Conservation (phyloP, 2,888 invertebrate genomes). For the Melinaea menophilus region DNA sequence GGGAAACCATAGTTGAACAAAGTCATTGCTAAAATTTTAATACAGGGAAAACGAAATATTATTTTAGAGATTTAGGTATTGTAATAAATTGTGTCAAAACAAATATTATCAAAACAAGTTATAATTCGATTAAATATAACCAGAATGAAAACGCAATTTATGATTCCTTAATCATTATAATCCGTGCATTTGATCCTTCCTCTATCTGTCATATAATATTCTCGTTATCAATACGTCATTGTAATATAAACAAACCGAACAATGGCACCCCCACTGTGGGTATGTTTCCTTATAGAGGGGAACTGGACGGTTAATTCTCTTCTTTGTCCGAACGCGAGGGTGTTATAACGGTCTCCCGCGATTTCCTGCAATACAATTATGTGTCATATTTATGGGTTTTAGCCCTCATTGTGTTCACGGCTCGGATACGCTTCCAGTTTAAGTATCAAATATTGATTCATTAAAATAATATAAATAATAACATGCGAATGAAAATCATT, state of each 20-base stretch:
- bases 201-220: conserved; percentile 18
- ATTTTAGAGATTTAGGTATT: background rate
- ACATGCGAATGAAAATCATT: conserved; percentile 16
- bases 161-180: conserved; percentile 15
- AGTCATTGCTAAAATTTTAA: too few species aligned
- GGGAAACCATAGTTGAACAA: too few species aligned
- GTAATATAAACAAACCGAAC: conserved; percentile 19
- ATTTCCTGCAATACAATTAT: conserved; percentile 21
- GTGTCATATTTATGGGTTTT: conserved; percentile 7
- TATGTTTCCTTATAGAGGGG: conserved; percentile 19
- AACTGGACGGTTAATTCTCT: conserved; percentile 22
- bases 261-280: conserved; percentile 16
- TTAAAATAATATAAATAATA: background rate
- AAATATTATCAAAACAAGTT: conserved; percentile 1
- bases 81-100: background rate
- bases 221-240: conserved; percentile 21
- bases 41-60: too few species aligned
- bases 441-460: background rate
- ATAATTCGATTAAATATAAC: conserved; percentile 3
- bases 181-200: conserved; percentile 6
- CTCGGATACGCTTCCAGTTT: background rate
- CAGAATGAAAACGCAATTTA: conserved; percentile 10
- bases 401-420: background rate
- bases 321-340: conserved; percentile 24
- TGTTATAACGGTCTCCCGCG: conserved; percentile 20